Conservation (phyloP, 2,113 vertebrate species). For the Lagopus leucura region DNA sequence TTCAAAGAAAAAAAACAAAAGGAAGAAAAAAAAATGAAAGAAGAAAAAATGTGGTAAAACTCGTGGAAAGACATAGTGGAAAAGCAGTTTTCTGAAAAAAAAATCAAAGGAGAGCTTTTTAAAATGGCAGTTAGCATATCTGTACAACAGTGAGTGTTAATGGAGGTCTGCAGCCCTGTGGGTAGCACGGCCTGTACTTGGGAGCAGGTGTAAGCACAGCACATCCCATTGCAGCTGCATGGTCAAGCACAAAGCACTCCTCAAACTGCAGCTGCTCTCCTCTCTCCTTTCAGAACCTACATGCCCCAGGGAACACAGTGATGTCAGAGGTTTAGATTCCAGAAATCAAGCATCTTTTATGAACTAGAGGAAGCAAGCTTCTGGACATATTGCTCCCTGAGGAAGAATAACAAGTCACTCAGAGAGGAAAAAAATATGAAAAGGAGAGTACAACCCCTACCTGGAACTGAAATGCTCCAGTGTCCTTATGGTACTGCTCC, state of each 20-base stretch:
- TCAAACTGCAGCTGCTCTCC: background rate
- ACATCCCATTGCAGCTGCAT: too few relatives aligned
- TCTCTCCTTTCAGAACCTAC: background rate
- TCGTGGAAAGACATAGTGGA: background rate
- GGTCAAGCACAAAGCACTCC: background rate
- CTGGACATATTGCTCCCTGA: background rate
- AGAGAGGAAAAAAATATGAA: background rate
- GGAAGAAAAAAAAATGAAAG: too few relatives aligned
- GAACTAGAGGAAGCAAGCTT: background rate
- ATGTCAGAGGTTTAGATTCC: background rate
- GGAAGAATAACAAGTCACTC: background rate
- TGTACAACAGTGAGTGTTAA: background rate
- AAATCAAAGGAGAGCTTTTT: background rate
- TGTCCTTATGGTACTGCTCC: too few relatives aligned
- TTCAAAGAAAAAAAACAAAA: background rate
- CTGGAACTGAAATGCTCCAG: rapidly evolving
- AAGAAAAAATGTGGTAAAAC: too few relatives aligned
- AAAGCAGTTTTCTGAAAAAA: background rate
- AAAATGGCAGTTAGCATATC: background rate
- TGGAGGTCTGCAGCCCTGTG: background rate
- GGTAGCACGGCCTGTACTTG: background rate
- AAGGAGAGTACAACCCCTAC: background rate
- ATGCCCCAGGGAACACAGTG: background rate
- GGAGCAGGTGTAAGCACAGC: background rate
- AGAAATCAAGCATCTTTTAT: background rate